These are phyloP conservation scores for Rhizomys pruinosus DNA, from an alignment of 2,113 vertebrate genomes.

Conservation along the genomic window DNA sequence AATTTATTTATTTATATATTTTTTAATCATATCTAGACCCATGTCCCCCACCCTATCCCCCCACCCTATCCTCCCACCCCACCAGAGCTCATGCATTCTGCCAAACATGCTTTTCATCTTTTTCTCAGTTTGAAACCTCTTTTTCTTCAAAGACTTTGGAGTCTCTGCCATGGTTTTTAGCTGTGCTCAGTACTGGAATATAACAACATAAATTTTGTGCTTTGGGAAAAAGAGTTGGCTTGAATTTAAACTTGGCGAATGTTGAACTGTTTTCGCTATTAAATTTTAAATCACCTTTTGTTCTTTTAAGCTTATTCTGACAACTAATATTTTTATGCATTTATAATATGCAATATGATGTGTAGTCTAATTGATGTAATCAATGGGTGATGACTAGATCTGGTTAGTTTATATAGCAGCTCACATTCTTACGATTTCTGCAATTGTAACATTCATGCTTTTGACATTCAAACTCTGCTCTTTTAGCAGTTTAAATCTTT, in stretches of 20 bases:
- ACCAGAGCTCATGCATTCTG: too few relatives aligned
- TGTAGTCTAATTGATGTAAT: not conserved
- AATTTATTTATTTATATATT: too few relatives aligned
- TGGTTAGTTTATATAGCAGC: not conserved
- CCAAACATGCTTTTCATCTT: too few relatives aligned
- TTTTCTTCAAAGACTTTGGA: not conserved
- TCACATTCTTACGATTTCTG: too few relatives aligned
- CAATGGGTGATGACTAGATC: not conserved
- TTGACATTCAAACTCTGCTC: not conserved
- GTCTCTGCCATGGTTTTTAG: slow-evolving; percentile 40
- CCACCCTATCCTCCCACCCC: too few relatives aligned
- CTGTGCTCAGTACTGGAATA: slow-evolving; percentile 13
- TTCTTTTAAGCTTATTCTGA: slow-evolving; percentile 33
- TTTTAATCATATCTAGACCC: too few relatives aligned
- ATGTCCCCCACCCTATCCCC: too few relatives aligned
- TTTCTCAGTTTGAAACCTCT: too few relatives aligned
- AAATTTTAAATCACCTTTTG: slow-evolving; percentile 22
- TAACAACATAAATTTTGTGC: slow-evolving; percentile 27
- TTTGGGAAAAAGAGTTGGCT: slow-evolving; percentile 13
- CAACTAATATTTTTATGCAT: not conserved
- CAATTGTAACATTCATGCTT: too few relatives aligned
- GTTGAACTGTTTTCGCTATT: not conserved
- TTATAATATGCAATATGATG: not conserved
- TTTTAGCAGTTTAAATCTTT: not conserved
- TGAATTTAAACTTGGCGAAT: slow-evolving; percentile 40